These are phyloP conservation scores for Dicyrtomina minuta DNA, from an alignment of 2,888 invertebrate genomes.

Conservation along the genomic window DNA sequence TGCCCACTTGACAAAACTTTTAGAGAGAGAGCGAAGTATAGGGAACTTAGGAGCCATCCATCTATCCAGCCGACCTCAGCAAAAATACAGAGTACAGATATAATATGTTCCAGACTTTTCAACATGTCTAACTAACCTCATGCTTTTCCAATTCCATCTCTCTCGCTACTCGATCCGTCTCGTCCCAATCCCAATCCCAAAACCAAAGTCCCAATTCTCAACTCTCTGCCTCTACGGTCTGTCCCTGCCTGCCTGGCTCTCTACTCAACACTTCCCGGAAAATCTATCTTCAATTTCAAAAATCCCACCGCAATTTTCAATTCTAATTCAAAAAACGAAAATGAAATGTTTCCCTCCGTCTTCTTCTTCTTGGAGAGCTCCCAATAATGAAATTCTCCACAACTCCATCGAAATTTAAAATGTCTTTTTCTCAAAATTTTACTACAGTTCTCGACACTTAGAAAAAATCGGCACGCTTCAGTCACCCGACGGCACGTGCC, in stretches of 20 bases:
- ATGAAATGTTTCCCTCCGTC: not conserved
- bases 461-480: constrained; percentile 37
- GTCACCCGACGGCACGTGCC: constrained; percentile 35
- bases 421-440: not conserved
- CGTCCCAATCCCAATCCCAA: not conserved
- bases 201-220: not conserved
- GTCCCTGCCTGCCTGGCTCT: too few relatives aligned
- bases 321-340: not conserved
- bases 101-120: too few relatives aligned
- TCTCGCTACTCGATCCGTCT: not conserved
- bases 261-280: constrained; percentile 18
- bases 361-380: not conserved
- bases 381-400: too few relatives aligned
- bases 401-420: constrained; percentile 4
- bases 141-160: too few relatives aligned
- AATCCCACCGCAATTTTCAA: constrained; percentile 4
- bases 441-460: constrained; percentile 4
- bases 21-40: not conserved
- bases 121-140: too few relatives aligned
- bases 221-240: not conserved
- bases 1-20: constrained; percentile 36
- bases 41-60: not conserved
- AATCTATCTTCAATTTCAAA: constrained; percentile 30
- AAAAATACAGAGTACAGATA: constrained; percentile 16
- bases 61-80: constrained; percentile 26